Percentiles rank a stretch among this genome's conserved stretches.
These are phyloP conservation scores for Pectinophora gossypiella DNA, from an alignment of 1,140 invertebrate species.

Conservation along the genomic window DNA sequence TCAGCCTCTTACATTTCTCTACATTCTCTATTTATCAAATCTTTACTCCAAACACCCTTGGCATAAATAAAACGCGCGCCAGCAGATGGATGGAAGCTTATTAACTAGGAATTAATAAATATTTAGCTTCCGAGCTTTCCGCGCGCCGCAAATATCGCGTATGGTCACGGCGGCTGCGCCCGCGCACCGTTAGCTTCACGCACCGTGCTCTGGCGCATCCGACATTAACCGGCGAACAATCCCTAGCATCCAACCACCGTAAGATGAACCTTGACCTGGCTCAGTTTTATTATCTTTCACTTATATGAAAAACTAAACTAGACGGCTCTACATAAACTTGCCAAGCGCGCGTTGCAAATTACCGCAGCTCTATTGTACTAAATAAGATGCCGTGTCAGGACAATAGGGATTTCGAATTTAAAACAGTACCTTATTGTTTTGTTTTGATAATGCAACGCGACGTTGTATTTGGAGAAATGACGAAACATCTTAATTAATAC, in stretches of 20 bases:
- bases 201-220: constrained; percentile 15
- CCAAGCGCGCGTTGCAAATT: constrained; percentile 10
- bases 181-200: constrained; percentile 22
- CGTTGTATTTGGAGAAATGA: too few species aligned
- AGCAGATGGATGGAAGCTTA: too few species aligned
- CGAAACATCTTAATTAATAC: constrained; percentile 13
- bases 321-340: neutral
- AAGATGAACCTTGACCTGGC: neutral
- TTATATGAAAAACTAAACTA: neutral
- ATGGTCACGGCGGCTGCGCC: neutral
- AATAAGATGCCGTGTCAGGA: constrained; percentile 24
- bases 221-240: constrained; percentile 8
- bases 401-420: neutral
- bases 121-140: neutral
- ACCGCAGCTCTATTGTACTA: constrained; percentile 21
- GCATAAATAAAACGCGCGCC: too few species aligned
- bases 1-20: too few species aligned
- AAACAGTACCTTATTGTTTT: constrained; percentile 11
- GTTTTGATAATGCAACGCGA: neutral
- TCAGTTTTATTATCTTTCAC: neutral
- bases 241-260: constrained; percentile 10
- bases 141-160: neutral
- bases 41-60: too few species aligned
- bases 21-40: too few species aligned
- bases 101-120: neutral